A percentile compares a stretch with the other conserved stretches of the same genome.
Evolutionary conservation across 2,113 vertebrate genomes (phyloP).

Genomic region (Anas platyrhynchos): DNA sequence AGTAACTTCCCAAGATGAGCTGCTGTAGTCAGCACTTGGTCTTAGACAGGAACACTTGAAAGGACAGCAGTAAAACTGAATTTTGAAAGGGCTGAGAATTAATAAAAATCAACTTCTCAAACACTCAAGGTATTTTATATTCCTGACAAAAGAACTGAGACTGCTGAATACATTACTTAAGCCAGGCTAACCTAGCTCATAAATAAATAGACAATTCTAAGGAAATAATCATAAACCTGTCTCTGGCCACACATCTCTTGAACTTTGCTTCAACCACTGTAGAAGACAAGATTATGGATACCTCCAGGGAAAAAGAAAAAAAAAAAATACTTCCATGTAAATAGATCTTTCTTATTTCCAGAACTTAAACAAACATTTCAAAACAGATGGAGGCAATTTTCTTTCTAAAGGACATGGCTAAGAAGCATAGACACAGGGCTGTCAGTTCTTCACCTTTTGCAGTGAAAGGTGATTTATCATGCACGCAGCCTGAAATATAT

Average conservation of each 20-base stretch:
- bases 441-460: not conserved
- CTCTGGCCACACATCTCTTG: not conserved
- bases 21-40: not conserved
- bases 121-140: not conserved
- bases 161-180: not conserved
- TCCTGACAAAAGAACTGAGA: not conserved
- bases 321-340: not conserved
- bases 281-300: not conserved
- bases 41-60: not conserved
- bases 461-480: not conserved
- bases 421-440: not conserved
- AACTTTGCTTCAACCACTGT: not conserved
- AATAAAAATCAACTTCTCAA: not conserved
- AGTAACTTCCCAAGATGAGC: not conserved
- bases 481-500: not conserved
- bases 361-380: not conserved
- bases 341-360: not conserved
- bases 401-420: not conserved
- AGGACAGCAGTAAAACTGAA: not conserved
- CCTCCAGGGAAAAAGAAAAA: not conserved
- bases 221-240: not conserved
- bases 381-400: not conserved
- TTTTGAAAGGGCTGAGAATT: not conserved
- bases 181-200: not conserved
- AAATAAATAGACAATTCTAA: not conserved